Conservation (phyloP, 2,113 vertebrate species). For the Phalacrocorax pelagicus region DNA sequence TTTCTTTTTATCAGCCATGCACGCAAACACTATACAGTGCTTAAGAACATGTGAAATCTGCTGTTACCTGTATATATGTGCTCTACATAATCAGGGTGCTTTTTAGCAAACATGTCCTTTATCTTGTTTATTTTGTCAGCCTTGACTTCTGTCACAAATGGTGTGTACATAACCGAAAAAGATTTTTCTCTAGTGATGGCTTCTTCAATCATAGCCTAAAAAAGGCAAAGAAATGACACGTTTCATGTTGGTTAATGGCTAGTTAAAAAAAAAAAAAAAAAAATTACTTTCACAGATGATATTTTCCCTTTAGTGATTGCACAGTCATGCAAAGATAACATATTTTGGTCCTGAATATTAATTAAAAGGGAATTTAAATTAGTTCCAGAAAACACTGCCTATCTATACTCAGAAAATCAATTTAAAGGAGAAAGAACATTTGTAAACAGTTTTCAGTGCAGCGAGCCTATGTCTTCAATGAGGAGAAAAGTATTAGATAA, state of each 20-base stretch:
- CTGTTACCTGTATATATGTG: slow-evolving; percentile 76
- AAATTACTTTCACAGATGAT: slow-evolving; percentile 65
- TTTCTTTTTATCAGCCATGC: background rate
- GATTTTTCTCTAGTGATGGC: slow-evolving; percentile 63
- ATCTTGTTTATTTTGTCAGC: slow-evolving; percentile 62
- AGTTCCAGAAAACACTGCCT: slow-evolving; percentile 74
- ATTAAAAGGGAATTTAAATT: slow-evolving; percentile 76
- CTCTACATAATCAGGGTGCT: slow-evolving; percentile 59
- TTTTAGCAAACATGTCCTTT: slow-evolving; percentile 69
- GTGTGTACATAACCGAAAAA: slow-evolving; percentile 77
- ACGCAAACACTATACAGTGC: background rate
- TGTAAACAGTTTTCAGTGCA: slow-evolving; percentile 69
- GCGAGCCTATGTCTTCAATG: slow-evolving; percentile 32
- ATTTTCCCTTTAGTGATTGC: slow-evolving; percentile 71
- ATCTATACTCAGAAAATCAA: slow-evolving; percentile 73
- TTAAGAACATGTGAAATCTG: background rate
- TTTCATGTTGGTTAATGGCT: background rate
- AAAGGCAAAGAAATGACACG: background rate
- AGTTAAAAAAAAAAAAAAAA: slow-evolving; percentile 22
- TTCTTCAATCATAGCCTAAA: slow-evolving; percentile 77
- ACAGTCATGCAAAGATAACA: slow-evolving; percentile 76
- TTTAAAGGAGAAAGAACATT: slow-evolving; percentile 72
- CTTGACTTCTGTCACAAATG: slow-evolving; percentile 61
- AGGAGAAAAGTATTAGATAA: slow-evolving; percentile 56
- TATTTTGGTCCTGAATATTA: slow-evolving; percentile 78